phyloP scores from a whole-genome alignment of 2,888 invertebrate species.

The Microdon myrmicae region DNA sequence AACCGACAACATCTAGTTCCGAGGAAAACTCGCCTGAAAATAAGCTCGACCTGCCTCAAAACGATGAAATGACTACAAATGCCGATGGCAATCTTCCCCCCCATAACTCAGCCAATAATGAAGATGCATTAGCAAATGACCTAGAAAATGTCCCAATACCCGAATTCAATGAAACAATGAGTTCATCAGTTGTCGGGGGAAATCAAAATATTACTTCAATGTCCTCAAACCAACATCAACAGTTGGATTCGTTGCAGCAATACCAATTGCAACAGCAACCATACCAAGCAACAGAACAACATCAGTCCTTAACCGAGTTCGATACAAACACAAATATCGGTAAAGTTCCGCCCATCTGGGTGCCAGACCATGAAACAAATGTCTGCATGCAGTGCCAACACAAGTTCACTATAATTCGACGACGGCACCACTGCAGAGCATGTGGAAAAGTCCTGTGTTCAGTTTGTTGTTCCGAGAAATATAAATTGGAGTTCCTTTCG shows the following conservation, averaged over 20 bases:
- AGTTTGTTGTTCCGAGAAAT: constrained; percentile 79
- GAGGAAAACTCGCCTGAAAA: constrained; percentile 49
- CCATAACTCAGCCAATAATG: too few relatives aligned
- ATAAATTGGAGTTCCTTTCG: constrained; percentile 77
- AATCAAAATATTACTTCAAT: too few relatives aligned
- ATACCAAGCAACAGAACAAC: not conserved
- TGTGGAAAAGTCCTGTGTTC: constrained; percentile 86
- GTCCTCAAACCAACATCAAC: too few relatives aligned
- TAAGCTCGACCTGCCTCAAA: not conserved
- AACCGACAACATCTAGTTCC: constrained; percentile 53
- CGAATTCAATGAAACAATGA: constrained; percentile 14
- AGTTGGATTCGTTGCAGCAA: constrained; percentile 49
- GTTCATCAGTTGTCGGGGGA: not conserved
- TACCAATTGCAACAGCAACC: constrained; percentile 60
- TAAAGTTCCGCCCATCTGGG: constrained; percentile 84
- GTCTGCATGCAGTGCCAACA: constrained; percentile 84
- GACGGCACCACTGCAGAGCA: constrained; percentile 88
- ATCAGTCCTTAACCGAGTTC: not conserved
- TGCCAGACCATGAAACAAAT: constrained; percentile 84
- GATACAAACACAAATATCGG: constrained; percentile 70
- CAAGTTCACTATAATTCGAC: constrained; percentile 83
- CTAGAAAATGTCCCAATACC: too few relatives aligned
- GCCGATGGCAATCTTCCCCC: not conserved
- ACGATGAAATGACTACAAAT: not conserved
- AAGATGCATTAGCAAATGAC: too few relatives aligned